Percentiles rank a stretch among this genome's conserved stretches.
These are phyloP conservation scores for Drosophila nikananu DNA, from an alignment of 1,140 invertebrate genomes.

Conservation along the genomic window DNA sequence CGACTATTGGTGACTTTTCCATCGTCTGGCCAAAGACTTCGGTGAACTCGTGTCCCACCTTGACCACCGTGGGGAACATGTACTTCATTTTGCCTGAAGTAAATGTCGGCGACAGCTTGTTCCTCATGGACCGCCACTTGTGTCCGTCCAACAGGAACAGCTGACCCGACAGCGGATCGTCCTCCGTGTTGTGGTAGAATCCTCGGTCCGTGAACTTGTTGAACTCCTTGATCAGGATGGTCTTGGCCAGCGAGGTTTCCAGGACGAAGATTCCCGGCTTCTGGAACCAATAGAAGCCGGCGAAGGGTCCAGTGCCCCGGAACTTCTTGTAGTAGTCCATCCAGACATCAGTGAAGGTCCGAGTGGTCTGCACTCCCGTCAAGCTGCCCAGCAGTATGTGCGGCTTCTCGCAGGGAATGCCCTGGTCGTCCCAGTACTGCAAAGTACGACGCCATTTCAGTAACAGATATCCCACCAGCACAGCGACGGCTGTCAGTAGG, in stretches of 20 bases:
- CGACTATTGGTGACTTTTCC: constrained; percentile 38
- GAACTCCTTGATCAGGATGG: constrained; percentile 88
- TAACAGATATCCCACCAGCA: constrained; percentile 35
- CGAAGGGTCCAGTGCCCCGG: constrained; percentile 70
- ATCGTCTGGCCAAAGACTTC: constrained; percentile 54
- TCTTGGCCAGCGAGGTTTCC: constrained; percentile 88
- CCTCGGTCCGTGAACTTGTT: constrained; percentile 86
- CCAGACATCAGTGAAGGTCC: constrained; percentile 53
- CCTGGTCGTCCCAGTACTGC: constrained; percentile 83
- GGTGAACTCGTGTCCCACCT: constrained; percentile 75
- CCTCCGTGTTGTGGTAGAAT: constrained; percentile 84
- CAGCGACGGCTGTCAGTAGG: constrained; percentile 8
- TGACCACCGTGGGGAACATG: constrained; percentile 85
- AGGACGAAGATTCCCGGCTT: constrained; percentile 85
- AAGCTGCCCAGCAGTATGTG: constrained; percentile 78
- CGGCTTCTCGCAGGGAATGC: constrained; percentile 85
- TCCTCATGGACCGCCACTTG: constrained; percentile 87
- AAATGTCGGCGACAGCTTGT: constrained; percentile 87
- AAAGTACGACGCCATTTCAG: constrained; percentile 30
- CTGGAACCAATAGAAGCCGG: constrained; percentile 84
- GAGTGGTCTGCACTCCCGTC: constrained; percentile 37
- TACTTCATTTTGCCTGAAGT: constrained; percentile 87
- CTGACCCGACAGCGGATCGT: constrained; percentile 86
- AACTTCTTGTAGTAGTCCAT: constrained; percentile 76
- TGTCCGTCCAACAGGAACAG: constrained; percentile 85